Base-by-base conservation (phyloP, 1,140 invertebrate genomes). In the Eufriesea mexicana region DNA sequence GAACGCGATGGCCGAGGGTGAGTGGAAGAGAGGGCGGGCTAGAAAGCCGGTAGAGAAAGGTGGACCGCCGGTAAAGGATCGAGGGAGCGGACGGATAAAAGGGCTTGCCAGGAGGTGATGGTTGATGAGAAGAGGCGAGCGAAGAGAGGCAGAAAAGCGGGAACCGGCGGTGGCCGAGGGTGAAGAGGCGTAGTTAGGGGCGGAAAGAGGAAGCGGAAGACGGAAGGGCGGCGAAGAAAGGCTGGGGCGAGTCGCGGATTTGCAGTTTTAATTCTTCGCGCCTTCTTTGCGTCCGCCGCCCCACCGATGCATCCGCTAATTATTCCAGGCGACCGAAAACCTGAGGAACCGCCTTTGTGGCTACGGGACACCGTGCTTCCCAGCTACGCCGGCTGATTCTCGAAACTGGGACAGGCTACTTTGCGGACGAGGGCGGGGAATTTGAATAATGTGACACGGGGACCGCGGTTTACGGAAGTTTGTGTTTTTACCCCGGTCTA, bases 261-360 rank as follows among this genome's bases (percentile, higher is more conserved):
- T 74, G 59, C 78, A 74, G 70, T 80, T 80, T 80, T 73, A 73
- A 80, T 80, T 73, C 47, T 73, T 80, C 57, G 70, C 78, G 70
- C 70, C 70, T 74, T 42, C 47, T 80, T 64, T 80, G 70, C 72
- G 49, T 59, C 25, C 54, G 57, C 5, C 45, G 47, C 28, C 18
- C 1, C 8, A 1, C 12, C 5, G 64, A 45, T 77, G 51, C 51
- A n/a, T 47, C 14, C 25, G 25, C 20, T 74, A 80, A 79, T 79
- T 79, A 68, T 73, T 79, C 25, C 45, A 2, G 14, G 47, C 59
- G 23, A 4, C 28, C 78, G 57, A 79, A 79, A 79, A 51, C 51
- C 25, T 18, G 66, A 23, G 77, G 25, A 35, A 2, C 68, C 47
- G n/a, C 47, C 47, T 28, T 51, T 28, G 23, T 49, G 8, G n/a